Conservation (phyloP, 2,797 vertebrate genomes). For the Anguilla megastoma region DNA sequence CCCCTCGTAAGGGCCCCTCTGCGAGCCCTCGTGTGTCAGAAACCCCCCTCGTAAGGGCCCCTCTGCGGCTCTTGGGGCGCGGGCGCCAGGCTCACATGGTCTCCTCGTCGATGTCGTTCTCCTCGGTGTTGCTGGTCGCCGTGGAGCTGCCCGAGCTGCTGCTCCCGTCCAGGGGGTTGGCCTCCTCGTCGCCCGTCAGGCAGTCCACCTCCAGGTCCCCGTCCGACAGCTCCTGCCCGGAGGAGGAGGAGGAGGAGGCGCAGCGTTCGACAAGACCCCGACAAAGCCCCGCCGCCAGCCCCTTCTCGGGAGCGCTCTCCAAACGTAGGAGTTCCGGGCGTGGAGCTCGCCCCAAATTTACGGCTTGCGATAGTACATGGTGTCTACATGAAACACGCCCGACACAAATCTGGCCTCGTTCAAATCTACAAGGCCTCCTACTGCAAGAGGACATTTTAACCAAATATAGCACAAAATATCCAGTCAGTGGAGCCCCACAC, state of each 20-base stretch:
- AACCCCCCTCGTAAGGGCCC: too few species aligned
- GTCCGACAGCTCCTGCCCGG: slow-evolving; percentile 84
- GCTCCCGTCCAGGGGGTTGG: slow-evolving; percentile 92
- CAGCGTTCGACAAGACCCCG: not conserved
- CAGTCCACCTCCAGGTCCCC: slow-evolving; percentile 93
- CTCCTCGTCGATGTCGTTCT: slow-evolving; percentile 97
- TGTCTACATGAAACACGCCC: not conserved
- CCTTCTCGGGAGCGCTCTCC: not conserved
- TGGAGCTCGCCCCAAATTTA: too few species aligned
- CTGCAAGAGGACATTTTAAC: not conserved
- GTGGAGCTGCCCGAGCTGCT: slow-evolving; percentile 98
- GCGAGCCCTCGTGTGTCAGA: too few species aligned
- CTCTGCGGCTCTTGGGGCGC: not conserved
- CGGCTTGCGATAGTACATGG: not conserved
- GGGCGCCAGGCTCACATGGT: slow-evolving; percentile 83
- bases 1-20: too few species aligned
- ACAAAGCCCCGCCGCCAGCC: not conserved
- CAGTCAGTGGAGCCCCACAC: not conserved
- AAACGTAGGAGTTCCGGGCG: not conserved
- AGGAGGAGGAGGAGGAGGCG: too few species aligned
- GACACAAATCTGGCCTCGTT: not conserved
- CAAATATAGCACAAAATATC: not conserved
- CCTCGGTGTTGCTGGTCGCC: slow-evolving; percentile 96
- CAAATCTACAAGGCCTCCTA: not conserved
- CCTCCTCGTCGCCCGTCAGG: slow-evolving; percentile 89